Evolutionary conservation across 2,113 vertebrate species (phyloP), one percentile per base, ranked within the genome.

Genomic region (Poecilia latipinna): DNA sequence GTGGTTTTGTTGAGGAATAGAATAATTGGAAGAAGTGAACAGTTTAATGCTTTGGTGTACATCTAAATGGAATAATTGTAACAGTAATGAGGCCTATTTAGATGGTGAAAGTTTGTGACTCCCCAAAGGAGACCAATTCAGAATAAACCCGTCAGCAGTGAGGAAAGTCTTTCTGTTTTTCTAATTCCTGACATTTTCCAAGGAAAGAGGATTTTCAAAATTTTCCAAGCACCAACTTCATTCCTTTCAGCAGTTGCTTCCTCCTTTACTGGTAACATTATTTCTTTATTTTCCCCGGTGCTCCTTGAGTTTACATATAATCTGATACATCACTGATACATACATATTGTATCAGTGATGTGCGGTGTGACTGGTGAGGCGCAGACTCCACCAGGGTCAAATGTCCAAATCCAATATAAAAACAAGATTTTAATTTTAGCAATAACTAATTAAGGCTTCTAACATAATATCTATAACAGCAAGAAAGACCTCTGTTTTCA

Each of bases 31-130:
- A 68, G 66, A 79, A 87, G 74, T 78, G 51, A 85, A 77, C 67
- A 80, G 48, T 82, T 79, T 78, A 86, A 74, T 84, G 42, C 60
- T 51, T 81, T 60, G 12, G 69, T 73, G 60, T 51, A 54, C 24
- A 73, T 87, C 71, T 65, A 62, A 74, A 78, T 72, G 78, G 72
- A 85, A 82, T 80, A 76, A 90, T 86, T 80, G 65, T 61, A 61
- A 24, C 4, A 22, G 42, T 78, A 28, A 85, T 70, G 61, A 80
- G 70, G 57, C 33, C 76, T 57, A 79, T 81, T 77, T 65, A 82
- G 79, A 42, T 69, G 29, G 54, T 80, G 51, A 72, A 78, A 77
- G 19, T 1, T 64, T 61, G 75, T 63, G 73, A 83, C 81, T 82
- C 8, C 37, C 44, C 26, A 29, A 61, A 22, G 5, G 77, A 51